Conservation (phyloP, 2,113 vertebrate species). For the Pteronura brasiliensis region DNA sequence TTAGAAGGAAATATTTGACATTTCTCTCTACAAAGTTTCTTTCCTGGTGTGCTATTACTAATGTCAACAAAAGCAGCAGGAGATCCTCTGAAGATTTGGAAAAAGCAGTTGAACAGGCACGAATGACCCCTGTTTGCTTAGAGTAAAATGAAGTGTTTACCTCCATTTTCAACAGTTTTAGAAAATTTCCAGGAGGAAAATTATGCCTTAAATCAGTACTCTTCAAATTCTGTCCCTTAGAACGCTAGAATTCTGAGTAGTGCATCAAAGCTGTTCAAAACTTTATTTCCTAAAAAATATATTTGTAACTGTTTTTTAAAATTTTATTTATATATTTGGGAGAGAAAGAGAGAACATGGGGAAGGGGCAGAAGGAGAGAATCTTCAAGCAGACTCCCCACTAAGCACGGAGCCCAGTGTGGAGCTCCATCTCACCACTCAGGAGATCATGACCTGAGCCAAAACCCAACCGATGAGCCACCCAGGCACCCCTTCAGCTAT, state of each 20-base stretch:
- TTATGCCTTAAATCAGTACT: conserved; percentile 38
- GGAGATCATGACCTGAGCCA: background rate
- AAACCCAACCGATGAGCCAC: background rate
- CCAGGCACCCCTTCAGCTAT: background rate
- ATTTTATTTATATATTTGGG: background rate
- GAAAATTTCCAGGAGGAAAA: conserved; percentile 46
- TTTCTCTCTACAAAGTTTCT: conserved; percentile 52
- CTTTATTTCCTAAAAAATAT: conserved; percentile 22
- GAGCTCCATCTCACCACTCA: background rate
- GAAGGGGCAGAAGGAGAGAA: background rate
- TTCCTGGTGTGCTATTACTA: conserved; percentile 45
- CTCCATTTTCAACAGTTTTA: conserved; percentile 35
- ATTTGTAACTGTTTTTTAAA: background rate
- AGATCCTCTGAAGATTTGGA: conserved; percentile 51
- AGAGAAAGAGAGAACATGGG: background rate
- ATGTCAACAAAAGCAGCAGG: conserved; percentile 68
- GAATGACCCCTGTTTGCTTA: conserved; percentile 64
- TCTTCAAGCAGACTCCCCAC: background rate
- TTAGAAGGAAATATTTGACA: conserved; percentile 65
- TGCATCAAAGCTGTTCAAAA: conserved; percentile 19
- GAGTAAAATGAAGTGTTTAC: conserved; percentile 70
- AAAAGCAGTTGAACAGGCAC: conserved; percentile 51
- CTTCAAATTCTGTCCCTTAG: conserved; percentile 15
- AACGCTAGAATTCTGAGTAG: background rate
- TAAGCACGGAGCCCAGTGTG: background rate